Evolutionary conservation across 2,113 vertebrate genomes (phyloP), one percentile per base, ranked within the genome.

Genomic region (Mustela lutreola): DNA sequence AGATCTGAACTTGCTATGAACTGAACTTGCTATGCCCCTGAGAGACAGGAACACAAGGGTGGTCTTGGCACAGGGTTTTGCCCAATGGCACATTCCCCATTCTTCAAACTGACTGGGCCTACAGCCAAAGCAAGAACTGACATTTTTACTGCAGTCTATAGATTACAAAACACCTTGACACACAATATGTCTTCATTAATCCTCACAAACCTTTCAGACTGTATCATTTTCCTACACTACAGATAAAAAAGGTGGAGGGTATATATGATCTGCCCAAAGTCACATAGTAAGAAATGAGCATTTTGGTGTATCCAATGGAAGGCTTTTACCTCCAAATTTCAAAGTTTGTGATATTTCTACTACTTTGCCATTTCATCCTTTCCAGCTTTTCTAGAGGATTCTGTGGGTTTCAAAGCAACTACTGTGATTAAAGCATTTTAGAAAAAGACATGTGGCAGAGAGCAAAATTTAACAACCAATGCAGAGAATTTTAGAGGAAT

Each of bases 391-490:
- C 6, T 56, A 83, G 80, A 80, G 26, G 75, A 78, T 36, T 88
- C 16, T 12, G 26, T 21, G 2, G 14, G 0, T 4, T 86, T 42
- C 71, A 56, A 82, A 93, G 21, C 62, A 84, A 71, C 75, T 73
- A 56, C 26, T 50, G 31, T 60, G 4, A 79, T 75, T 87, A 4
- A 97, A 90, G 82, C 5, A 67, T 14, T 28, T 78, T 78, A 48
- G 56, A n/a, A 56, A 87, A 95, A 95, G 24, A 63, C 14, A n/a
- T 7, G 2, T 53, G 42, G 39, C 28, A 75, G 7, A 10, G 76
- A 94, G 42, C 45, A 79, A 84, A 84, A 94, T 48, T 48, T 78
- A 48, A 79, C 53, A 42, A 28, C 48, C 81, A 84, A 86, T 89
- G 39, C 50, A 71, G 28, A 33, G 4, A 11, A 80, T 18, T 80